Base-by-base conservation (phyloP, 2,888 invertebrate species). In the Heliothis peltigera region DNA sequence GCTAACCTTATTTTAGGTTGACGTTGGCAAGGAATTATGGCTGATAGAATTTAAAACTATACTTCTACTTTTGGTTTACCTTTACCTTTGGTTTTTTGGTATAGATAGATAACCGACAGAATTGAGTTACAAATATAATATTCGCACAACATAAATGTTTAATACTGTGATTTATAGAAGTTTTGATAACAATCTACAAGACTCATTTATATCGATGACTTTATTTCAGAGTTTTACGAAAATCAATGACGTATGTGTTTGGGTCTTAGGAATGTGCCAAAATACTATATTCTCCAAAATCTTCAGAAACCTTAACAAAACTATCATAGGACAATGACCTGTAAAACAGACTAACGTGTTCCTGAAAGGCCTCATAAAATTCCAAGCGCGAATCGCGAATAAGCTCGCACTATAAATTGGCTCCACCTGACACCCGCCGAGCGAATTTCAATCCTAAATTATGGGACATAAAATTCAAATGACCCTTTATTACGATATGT, bases 381-480 rank as follows among this genome's bases (percentile, higher is more conserved):
- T 18, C 1, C 12, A 46, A n/a, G 22, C 1, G 19, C 39, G 21
- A 52, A 73, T 47, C 10, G 32, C 19, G 21, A 51, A 52, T 21
- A 39, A 22, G 19, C 42, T n/a, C n/a, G 10, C 15, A 32, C n/a
- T 47, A 43, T 56, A 56, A 56, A 43, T 21, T 52, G 39, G 22
- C 35, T 43, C 8, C 32, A 39, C 17, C 42, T 42, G 49, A 32
- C 46, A 22, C 7, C 8, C 19, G 39, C 32, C 68, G 47, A 4
- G 53, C 59, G 18, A 70, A 42, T 47, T 46, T 42, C 17, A 43
- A 15, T 67, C 51, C 28, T 75, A 70, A 70, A 55, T 52, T 8
- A 22, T 18, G 3, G 5, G 0, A 0, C 15, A 35, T 71, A 71
- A 70, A 70, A 70, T 61, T 70, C 56, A 75, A 75, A 71, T 71